Percentiles rank a stretch among this genome's conserved stretches.
phyloP scores from a whole-genome alignment of 2,888 invertebrate genomes.

The Malacosoma neustria region DNA sequence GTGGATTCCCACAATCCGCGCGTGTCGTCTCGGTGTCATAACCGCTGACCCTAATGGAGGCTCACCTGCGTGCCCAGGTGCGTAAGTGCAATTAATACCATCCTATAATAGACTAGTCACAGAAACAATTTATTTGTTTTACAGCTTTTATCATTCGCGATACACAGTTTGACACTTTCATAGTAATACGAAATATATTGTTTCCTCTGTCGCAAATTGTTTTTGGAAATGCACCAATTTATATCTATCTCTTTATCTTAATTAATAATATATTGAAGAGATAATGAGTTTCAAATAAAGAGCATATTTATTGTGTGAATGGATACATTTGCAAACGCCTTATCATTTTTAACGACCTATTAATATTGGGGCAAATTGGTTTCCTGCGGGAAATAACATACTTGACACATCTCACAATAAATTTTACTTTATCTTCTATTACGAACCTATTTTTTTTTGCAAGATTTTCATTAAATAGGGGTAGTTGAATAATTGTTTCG shows the following conservation, averaged over 20 bases:
- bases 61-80: conserved; percentile 69
- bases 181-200: conserved; percentile 31
- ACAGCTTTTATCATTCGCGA: conserved; percentile 30
- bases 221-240: conserved; percentile 27
- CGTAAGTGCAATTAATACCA: conserved; percentile 58
- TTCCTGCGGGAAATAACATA: conserved; percentile 40
- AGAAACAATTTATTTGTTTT: conserved; percentile 46
- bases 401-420: too few relatives aligned
- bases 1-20: conserved; percentile 42
- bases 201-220: conserved; percentile 37
- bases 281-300: conserved; percentile 28
- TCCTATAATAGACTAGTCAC: conserved; percentile 50
- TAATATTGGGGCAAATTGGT: conserved; percentile 33
- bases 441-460: too few relatives aligned
- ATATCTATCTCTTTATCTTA: conserved; percentile 44
- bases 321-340: conserved; percentile 35
- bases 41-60: conserved; percentile 57
- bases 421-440: too few relatives aligned
- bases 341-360: conserved; percentile 40
- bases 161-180: conserved; percentile 28
- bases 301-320: conserved; percentile 48
- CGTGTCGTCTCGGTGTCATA: conserved; percentile 42
- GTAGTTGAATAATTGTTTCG: too few relatives aligned
- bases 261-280: conserved; percentile 38
- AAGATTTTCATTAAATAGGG: too few relatives aligned